These are phyloP conservation scores for Dasypus novemcinctus DNA, from an alignment of 2,113 vertebrate species.

Conservation along the genomic window DNA sequence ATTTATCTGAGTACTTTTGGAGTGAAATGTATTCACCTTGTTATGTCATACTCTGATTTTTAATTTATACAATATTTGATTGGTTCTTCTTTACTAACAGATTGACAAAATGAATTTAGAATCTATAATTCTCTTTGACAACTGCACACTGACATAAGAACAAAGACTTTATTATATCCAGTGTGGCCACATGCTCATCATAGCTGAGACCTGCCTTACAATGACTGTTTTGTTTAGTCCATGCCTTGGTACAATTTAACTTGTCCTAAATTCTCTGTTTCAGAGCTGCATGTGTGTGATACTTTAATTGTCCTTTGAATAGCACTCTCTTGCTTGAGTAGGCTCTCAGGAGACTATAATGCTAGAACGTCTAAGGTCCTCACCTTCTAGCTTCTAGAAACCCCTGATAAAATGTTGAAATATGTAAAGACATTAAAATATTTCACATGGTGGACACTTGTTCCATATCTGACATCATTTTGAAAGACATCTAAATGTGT, in stretches of 20 bases:
- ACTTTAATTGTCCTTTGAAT: conserved; percentile 6
- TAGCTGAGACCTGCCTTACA: conserved; percentile 70
- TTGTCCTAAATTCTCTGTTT: conserved; percentile 74
- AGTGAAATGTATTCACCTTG: background rate
- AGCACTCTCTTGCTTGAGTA: background rate
- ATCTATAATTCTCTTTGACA: conserved; percentile 53
- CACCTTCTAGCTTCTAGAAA: background rate
- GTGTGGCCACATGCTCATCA: conserved; percentile 71
- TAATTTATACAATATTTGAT: background rate
- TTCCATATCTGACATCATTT: background rate
- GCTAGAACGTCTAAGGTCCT: background rate
- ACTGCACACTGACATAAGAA: conserved; percentile 63
- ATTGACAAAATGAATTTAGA: conserved; percentile 55
- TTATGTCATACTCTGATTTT: background rate
- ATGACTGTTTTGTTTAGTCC: conserved; percentile 72
- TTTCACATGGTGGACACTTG: background rate
- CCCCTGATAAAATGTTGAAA: background rate
- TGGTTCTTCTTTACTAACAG: background rate
- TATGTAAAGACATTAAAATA: background rate
- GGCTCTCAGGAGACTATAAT: background rate
- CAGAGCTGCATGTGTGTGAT: background rate
- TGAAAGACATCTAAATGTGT: background rate
- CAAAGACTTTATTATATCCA: conserved; percentile 74
- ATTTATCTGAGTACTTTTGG: background rate
- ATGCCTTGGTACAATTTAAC: conserved; percentile 20